phyloP scores from a whole-genome alignment of 2,113 vertebrate species.

The Siniperca knerii region DNA sequence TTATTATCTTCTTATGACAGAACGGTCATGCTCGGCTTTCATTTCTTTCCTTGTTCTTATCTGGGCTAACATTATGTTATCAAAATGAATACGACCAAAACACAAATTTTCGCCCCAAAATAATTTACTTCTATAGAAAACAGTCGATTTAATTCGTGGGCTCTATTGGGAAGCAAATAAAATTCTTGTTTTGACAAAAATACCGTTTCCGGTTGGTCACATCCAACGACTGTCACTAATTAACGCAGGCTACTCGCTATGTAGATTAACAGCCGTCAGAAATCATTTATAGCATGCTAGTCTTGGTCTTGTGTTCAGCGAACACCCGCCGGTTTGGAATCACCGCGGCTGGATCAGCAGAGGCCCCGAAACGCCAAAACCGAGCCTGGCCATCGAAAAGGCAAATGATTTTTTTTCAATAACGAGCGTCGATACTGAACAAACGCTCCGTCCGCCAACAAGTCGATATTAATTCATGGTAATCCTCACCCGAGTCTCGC shows the following conservation, averaged over 20 bases:
- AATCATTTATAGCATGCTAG: fast-evolving
- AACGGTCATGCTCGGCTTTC: fast-evolving
- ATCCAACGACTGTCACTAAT: neutral
- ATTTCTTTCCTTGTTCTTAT: neutral
- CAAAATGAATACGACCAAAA: fast-evolving
- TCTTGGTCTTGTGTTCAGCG: fast-evolving
- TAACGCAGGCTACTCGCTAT: neutral
- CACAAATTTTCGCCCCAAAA: fast-evolving
- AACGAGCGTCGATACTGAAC: fast-evolving
- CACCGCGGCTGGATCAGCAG: neutral
- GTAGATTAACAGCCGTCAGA: fast-evolving
- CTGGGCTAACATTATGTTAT: neutral
- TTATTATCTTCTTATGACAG: too few relatives aligned
- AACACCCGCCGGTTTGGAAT: neutral
- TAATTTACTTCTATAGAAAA: neutral
- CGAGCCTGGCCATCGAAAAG: constrained; percentile 46
- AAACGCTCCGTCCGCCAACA: fast-evolving
- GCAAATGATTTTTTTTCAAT: constrained; percentile 51
- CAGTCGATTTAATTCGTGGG: fast-evolving
- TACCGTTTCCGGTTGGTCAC: neutral
- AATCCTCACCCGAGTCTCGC: neutral
- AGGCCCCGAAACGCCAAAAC: constrained; percentile 28
- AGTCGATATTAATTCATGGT: constrained; percentile 51
- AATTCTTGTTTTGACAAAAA: neutral
- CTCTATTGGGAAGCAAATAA: fast-evolving